Evolutionary conservation across 2,888 invertebrate species (phyloP), one percentile per base, ranked within the genome.

Genomic region (Mimumesa dahlbomi): DNA sequence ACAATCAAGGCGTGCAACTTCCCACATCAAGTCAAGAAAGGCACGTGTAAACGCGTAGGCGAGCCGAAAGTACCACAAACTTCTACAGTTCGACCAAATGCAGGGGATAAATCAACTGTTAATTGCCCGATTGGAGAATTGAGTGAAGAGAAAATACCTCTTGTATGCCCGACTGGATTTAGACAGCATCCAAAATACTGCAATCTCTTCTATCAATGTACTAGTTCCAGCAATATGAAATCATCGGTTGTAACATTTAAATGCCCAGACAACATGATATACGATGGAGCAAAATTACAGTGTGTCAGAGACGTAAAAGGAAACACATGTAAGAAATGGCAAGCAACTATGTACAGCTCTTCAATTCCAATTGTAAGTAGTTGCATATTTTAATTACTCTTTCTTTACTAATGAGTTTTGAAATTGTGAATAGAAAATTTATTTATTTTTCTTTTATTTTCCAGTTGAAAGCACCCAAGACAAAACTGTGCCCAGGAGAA

Each of bases 121-220:
- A 49, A 25, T 40, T 80, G 69, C 19, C 75, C 66, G 11, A 43
- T 74, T 18, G 75, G 48, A 9, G 43, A 93, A 71, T 90, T 93
- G 19, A 92, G 92, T 63, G 92, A 92, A 3, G 93, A 94, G 73
- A 94, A 95, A 90, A 90, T 93, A 66, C 88, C 93, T n/a, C 92
- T 93, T 65, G 92, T 95, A 7, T 95, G 95, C 84, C 95, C 95
- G n/a, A 94, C 95, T 3, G 95, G 95, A 43, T 95, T 96, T 87
- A 92, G 92, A n/a, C 56, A 13, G n/a, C 74, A 74, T 40, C 65
- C 74, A 2, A 71, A 50, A 11, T 93, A 94, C 84, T 95, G 95
- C 82, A 94, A 94, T 84, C 88, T 94, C 79, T 95, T 95, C 90
- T 95, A 95, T 87, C 95, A 95, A 88, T 96, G 95, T 82, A 94